Percentiles rank a stretch among this genome's conserved stretches.
phyloP scores from a whole-genome alignment of 2,888 invertebrate genomes.

The Lymantria monacha region DNA sequence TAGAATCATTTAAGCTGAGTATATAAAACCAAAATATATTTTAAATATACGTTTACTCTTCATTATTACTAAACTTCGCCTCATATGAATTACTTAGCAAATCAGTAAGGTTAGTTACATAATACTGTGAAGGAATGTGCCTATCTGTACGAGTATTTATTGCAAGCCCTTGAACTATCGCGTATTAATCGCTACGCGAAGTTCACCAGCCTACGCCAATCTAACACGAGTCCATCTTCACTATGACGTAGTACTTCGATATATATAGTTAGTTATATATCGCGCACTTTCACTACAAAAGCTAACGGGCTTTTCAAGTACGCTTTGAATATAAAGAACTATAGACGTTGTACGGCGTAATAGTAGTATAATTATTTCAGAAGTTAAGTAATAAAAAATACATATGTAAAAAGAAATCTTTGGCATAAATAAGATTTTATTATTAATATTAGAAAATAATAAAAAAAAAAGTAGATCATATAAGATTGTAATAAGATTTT shows the following conservation, averaged over 20 bases:
- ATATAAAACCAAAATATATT: no score
- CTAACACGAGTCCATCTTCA: conserved; percentile 27
- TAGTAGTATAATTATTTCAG: background rate
- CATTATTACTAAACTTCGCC: no score
- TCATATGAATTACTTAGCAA: conserved; percentile 1
- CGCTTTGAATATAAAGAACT: background rate
- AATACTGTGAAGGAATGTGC: conserved; percentile 33
- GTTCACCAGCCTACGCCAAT: conserved; percentile 31
- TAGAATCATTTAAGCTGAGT: no score
- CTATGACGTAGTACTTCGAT: conserved; percentile 27
- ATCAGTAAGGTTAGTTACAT: conserved; percentile 34
- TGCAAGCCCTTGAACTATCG: conserved; percentile 68
- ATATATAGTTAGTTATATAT: conserved; percentile 7
- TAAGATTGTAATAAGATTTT: no score
- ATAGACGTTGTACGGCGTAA: conserved; percentile 1
- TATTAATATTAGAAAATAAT: no score
- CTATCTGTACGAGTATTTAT: conserved; percentile 22
- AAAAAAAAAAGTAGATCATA: no score
- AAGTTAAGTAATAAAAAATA: background rate
- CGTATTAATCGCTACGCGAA: conserved; percentile 56
- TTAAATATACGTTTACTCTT: no score
- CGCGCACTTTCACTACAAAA: conserved; percentile 31
- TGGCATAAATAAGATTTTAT: no score
- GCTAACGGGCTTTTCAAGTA: background rate
- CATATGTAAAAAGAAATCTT: no score